Conservation (phyloP, 2,797 vertebrate species). For the Nasua narica region DNA sequence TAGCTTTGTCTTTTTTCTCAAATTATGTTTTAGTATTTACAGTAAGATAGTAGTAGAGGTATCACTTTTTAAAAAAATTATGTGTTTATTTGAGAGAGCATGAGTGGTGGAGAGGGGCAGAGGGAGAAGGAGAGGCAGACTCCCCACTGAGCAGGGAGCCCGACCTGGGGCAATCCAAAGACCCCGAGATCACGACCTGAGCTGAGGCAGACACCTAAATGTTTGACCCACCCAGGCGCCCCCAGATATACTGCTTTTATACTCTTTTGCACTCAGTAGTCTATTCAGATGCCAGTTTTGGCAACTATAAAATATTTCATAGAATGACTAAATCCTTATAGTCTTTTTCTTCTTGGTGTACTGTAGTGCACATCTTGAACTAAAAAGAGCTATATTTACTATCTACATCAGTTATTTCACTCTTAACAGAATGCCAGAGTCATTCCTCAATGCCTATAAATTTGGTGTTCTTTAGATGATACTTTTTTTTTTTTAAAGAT, state of each 20-base stretch:
- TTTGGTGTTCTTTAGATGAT: background rate
- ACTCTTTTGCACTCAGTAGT: background rate
- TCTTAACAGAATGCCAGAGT: background rate
- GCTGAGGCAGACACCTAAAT: background rate
- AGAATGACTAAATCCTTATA: background rate
- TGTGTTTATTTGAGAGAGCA: background rate
- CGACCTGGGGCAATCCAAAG: background rate
- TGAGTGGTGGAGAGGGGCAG: background rate
- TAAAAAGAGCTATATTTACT: conserved; percentile 7
- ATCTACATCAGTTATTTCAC: background rate
- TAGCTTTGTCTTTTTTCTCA: conserved; percentile 24
- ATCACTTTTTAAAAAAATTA: background rate
- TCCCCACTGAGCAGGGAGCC: background rate
- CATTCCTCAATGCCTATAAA: background rate
- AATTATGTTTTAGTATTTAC: conserved; percentile 31
- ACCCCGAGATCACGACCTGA: background rate
- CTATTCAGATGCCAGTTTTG: background rate
- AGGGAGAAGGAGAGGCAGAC: background rate
- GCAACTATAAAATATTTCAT: background rate
- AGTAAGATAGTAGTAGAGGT: background rate
- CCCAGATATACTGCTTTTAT: background rate
- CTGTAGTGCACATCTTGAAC: background rate
- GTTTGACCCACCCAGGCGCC: background rate
- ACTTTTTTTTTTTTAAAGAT: background rate
- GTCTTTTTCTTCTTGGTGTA: background rate